Conservation (phyloP, 2,888 invertebrate species). For the Sesamia inferens region DNA sequence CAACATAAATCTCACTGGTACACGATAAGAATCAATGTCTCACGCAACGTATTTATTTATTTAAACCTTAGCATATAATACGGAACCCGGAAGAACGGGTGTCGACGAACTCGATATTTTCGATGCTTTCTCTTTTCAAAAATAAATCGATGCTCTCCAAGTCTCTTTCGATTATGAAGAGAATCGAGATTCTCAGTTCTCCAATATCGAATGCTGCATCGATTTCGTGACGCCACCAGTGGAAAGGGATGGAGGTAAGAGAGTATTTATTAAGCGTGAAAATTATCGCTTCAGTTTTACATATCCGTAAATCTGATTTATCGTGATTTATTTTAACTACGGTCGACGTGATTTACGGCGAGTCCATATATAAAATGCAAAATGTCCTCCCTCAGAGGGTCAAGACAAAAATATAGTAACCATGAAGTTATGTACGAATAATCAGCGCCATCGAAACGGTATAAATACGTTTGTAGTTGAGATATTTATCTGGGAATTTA, state of each 20-base stretch:
- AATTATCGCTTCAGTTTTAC: slow-evolving; percentile 75
- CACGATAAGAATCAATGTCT: slow-evolving; percentile 89
- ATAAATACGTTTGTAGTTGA: slow-evolving; percentile 33
- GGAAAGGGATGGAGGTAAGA: slow-evolving; percentile 70
- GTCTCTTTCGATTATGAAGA: slow-evolving; percentile 63
- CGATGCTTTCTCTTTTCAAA: slow-evolving; percentile 77
- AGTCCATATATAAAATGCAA: slow-evolving; percentile 67
- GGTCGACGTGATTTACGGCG: slow-evolving; percentile 66
- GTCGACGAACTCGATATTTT: slow-evolving; percentile 76
- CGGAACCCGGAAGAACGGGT: slow-evolving; percentile 81
- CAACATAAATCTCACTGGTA: slow-evolving; percentile 86
- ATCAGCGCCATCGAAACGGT: slow-evolving; percentile 43
- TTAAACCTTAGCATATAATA: slow-evolving; percentile 75
- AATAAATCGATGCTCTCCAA: slow-evolving; percentile 57
- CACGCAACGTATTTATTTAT: slow-evolving; percentile 87
- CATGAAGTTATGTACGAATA: slow-evolving; percentile 42
- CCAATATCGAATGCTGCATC: slow-evolving; percentile 60
- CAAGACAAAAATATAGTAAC: slow-evolving; percentile 63
- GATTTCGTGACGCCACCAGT: slow-evolving; percentile 65
- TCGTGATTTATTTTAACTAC: slow-evolving; percentile 75
- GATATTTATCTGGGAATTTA: slow-evolving; percentile 43
- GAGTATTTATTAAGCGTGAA: slow-evolving; percentile 74
- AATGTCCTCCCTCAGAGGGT: slow-evolving; percentile 66
- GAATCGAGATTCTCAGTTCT: slow-evolving; percentile 46
- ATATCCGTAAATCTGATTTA: slow-evolving; percentile 76